phyloP scores from a whole-genome alignment of 1,140 invertebrate species.

The Myzus persicae region DNA sequence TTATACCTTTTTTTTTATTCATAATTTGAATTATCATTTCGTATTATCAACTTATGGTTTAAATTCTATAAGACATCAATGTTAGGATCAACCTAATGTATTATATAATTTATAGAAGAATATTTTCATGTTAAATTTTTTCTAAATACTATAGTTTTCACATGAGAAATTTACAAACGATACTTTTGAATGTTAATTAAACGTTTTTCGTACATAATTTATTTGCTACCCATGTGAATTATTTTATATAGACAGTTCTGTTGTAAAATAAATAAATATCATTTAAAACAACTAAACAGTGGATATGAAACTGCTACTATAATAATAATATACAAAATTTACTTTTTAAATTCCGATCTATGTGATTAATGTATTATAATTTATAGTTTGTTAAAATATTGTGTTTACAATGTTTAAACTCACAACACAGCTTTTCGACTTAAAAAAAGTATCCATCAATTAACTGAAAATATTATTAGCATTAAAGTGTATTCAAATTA shows the following conservation, averaged over 20 bases:
- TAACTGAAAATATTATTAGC: background rate
- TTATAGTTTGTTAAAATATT: background rate
- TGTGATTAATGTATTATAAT: background rate
- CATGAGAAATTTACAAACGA: background rate
- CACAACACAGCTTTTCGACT: background rate
- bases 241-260: background rate
- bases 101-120: background rate
- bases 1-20: background rate
- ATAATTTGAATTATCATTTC: background rate
- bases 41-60: background rate
- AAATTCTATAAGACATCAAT: background rate
- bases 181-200: background rate
- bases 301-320: background rate
- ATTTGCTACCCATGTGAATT: background rate
- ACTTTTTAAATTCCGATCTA: background rate
- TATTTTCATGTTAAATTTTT: background rate
- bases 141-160: background rate
- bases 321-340: slow-evolving; percentile 2
- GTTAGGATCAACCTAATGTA: background rate
- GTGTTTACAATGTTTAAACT: background rate
- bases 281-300: background rate
- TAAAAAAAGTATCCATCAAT: background rate
- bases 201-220: background rate
- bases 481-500: background rate
- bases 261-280: background rate